Evolutionary conservation across 2,797 vertebrate species (phyloP).

Genomic region (Ctenopoma kingsleyae): DNA sequence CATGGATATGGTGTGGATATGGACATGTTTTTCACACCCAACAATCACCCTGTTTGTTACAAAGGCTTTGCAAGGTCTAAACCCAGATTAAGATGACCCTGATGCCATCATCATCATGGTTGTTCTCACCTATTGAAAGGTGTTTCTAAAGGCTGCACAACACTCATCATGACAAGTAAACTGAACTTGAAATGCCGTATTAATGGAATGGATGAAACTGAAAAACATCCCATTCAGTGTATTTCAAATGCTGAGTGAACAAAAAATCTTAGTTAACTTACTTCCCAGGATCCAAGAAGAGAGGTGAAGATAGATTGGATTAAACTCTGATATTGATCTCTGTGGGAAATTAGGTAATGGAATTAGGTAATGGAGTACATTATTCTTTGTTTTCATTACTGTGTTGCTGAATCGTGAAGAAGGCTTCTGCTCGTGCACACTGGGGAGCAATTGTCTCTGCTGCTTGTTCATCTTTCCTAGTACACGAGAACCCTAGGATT

Average conservation of each 20-base stretch:
- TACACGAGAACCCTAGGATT: neutral
- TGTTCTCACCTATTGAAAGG: neutral
- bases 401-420: slow-evolving; percentile 19
- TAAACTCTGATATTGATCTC: slow-evolving; percentile 42
- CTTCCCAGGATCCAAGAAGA: slow-evolving; percentile 10
- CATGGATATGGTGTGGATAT: too few relatives aligned
- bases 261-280: slow-evolving; percentile 2
- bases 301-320: slow-evolving; percentile 30
- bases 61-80: neutral
- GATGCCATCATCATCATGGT: neutral
- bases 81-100: neutral
- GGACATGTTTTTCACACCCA: neutral
- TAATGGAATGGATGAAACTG: neutral
- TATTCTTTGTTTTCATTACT: slow-evolving; percentile 50
- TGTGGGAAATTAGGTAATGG: slow-evolving; percentile 40
- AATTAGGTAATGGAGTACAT: slow-evolving; percentile 48
- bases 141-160: neutral
- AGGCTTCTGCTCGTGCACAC: slow-evolving; percentile 1
- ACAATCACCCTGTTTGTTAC: neutral
- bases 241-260: slow-evolving; percentile 1
- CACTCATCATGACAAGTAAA: neutral
- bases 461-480: slow-evolving; percentile 28
- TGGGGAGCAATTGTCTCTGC: slow-evolving; percentile 18
- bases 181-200: slow-evolving; percentile 2
- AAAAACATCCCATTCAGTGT: neutral